Conservation (phyloP, 2,888 invertebrate genomes). For the Ecdyonurus torrentis region DNA sequence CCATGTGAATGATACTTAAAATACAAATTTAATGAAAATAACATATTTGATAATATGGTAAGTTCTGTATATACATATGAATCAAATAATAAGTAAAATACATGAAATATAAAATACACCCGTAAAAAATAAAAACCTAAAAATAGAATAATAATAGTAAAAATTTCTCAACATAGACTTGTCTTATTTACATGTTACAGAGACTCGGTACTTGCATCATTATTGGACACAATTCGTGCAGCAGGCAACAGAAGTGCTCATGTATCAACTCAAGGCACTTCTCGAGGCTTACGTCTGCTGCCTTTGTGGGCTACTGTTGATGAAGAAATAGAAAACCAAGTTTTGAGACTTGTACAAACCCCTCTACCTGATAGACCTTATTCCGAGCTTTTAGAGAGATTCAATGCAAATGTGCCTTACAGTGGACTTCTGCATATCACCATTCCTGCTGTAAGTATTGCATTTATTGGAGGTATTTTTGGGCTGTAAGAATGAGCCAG, state of each 20-base stretch:
- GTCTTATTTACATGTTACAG: too few species aligned
- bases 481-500: neutral
- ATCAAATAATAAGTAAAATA: too few species aligned
- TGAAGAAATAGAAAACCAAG: constrained; percentile 85
- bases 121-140: too few species aligned
- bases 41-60: too few species aligned
- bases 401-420: constrained; percentile 96
- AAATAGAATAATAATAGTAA: too few species aligned
- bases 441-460: constrained; percentile 80
- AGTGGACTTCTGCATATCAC: constrained; percentile 93
- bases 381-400: constrained; percentile 74
- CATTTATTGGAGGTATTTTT: constrained; percentile 11
- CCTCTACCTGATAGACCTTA: constrained; percentile 46
- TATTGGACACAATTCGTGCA: constrained; percentile 91
- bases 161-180: too few species aligned
- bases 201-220: constrained; percentile 85
- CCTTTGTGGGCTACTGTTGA: constrained; percentile 82
- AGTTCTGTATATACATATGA: too few species aligned
- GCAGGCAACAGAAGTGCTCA: constrained; percentile 95
- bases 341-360: constrained; percentile 60
- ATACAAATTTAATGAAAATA: too few species aligned
- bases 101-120: too few species aligned
- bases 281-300: constrained; percentile 73
- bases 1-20: too few species aligned
- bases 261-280: constrained; percentile 70